Evolutionary conservation across 1,140 invertebrate genomes (phyloP), one percentile per base, ranked within the genome.

Genomic region (Leptonema lineaticorne): DNA sequence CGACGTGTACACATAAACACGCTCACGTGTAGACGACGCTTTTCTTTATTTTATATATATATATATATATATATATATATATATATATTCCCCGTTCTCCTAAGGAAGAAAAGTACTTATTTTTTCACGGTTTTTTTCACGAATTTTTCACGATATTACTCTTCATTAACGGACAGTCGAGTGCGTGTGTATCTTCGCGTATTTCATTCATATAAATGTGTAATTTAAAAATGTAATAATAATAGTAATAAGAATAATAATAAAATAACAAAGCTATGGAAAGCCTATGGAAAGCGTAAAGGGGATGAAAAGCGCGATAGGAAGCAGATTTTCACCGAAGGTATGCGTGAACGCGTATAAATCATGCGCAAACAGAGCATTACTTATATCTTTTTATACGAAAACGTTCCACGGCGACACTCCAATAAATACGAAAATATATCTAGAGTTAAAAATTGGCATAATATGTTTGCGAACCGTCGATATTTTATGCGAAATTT

Each of bases 361-460:
- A 62, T 62, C 58, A 62, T 18, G 33, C 58, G 58, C n/a, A 41
- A 62, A 18, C 58, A 41, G 18, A 7, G 16, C 20, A 16, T 41
- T 28, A 28, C 18, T 29, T 22, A 30, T 41, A 18, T 6, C 24
- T 41, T 28, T 26, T 27, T 26, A 26, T 26, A 14, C 16, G 11
- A 48, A 48, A 48, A 58, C 56, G 28, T 28, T 26, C 24, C 48
- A 8, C 5, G 56, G 20, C 56, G 56, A 28, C 24, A 22, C 28
- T 8, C 14, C n/a, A 22, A 16, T n/a, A n/a, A 57, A 62, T 62
- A 28, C 28, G 58, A 33, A 30, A 62, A 62, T 62, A 62, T 62
- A 22, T 41, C 24, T 18, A 29, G 58, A 62, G 9, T 16, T 45
- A 14, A 45, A 62, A 62, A 62, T 62, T 16, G 58, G 29, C 58